Percentiles rank a stretch among this genome's conserved stretches.
These are phyloP conservation scores for Podarcis lilfordi DNA, from an alignment of 2,797 vertebrate species.

Conservation along the genomic window DNA sequence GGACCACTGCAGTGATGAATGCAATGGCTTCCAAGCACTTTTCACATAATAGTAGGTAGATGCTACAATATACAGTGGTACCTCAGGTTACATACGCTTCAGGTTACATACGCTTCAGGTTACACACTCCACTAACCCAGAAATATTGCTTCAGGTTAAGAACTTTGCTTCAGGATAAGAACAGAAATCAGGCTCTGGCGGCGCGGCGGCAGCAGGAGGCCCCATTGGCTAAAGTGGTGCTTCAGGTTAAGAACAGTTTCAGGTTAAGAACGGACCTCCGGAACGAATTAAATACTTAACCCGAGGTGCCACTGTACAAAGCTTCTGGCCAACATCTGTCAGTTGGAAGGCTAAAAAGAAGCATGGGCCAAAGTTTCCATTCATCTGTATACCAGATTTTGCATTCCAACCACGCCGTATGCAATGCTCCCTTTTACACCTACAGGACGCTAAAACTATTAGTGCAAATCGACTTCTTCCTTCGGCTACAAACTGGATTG, in stretches of 20 bases:
- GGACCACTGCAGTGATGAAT: not conserved
- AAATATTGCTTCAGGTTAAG: too few species aligned
- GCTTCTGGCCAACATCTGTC: not conserved
- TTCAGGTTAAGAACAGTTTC: too few species aligned
- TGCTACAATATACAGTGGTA: not conserved
- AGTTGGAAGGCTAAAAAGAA: not conserved
- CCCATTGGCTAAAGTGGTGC: too few species aligned
- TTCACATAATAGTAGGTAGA: not conserved
- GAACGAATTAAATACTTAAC: too few species aligned
- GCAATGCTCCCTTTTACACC: not conserved
- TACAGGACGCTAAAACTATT: not conserved
- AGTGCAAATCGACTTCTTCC: not conserved
- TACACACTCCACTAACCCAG: too few species aligned
- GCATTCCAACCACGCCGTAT: not conserved
- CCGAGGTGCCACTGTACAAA: too few species aligned
- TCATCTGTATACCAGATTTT: not conserved
- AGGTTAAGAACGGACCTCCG: too few species aligned
- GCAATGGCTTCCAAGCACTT: not conserved
- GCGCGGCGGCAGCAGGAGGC: too few species aligned
- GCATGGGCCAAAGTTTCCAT: not conserved
- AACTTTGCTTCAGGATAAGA: too few species aligned
- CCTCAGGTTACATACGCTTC: too few species aligned
- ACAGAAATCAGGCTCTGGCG: too few species aligned
- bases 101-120: too few species aligned
- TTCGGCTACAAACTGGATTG: constrained; percentile 5